These are phyloP conservation scores for Tetraneura akinire DNA, from an alignment of 1,140 invertebrate species.

Conservation along the genomic window DNA sequence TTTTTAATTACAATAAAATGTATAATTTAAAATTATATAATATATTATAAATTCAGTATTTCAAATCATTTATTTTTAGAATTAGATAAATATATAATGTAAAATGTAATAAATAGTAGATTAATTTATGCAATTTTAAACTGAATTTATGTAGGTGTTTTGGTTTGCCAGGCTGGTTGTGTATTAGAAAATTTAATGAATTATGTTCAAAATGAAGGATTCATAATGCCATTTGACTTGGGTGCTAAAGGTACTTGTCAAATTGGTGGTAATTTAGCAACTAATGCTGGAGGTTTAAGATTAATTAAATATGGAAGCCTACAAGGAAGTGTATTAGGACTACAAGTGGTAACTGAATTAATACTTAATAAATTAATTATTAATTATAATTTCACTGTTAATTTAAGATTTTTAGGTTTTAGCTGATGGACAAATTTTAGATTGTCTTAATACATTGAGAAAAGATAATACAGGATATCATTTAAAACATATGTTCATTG, in stretches of 20 bases:
- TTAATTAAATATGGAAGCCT: slow-evolving; percentile 93
- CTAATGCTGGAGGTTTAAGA: slow-evolving; percentile 94
- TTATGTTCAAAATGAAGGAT: slow-evolving; percentile 69
- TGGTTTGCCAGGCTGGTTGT: slow-evolving; percentile 90
- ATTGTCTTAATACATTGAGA: slow-evolving; percentile 81
- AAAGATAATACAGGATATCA: slow-evolving; percentile 99
- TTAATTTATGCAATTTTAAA: too few species aligned
- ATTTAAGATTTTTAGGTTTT: slow-evolving; percentile 67
- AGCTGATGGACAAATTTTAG: slow-evolving; percentile 83
- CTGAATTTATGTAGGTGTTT: slow-evolving; percentile 65
- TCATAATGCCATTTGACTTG: slow-evolving; percentile 94
- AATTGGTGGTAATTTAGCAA: slow-evolving; percentile 95
- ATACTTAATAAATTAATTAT: background rate
- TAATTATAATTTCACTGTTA: background rate
- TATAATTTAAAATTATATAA: too few species aligned
- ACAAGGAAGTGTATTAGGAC: slow-evolving; percentile 87
- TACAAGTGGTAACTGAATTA: slow-evolving; percentile 77
- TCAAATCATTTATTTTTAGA: too few species aligned
- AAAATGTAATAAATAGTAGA: too few species aligned
- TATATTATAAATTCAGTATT: too few species aligned
- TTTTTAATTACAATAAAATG: too few species aligned
- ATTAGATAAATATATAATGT: too few species aligned
- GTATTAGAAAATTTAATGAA: slow-evolving; percentile 85
- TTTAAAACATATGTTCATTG: slow-evolving; percentile 95
- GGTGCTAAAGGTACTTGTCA: slow-evolving; percentile 96